phyloP scores from a whole-genome alignment of 2,113 vertebrate species.

The Anguilla japonica region DNA sequence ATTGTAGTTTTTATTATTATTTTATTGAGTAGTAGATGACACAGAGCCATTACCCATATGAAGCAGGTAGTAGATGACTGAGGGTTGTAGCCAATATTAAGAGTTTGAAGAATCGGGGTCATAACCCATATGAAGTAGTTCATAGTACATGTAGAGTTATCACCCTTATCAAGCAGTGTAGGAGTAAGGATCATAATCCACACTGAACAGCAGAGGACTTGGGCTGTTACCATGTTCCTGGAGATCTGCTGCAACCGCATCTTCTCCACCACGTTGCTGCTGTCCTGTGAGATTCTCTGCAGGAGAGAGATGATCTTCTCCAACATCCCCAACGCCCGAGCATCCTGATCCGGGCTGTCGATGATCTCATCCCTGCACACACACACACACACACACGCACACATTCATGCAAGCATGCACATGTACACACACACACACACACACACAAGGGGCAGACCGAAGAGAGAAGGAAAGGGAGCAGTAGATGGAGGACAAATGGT shows the following conservation, averaged over 20 bases:
- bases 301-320: slow-evolving; percentile 53
- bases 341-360: slow-evolving; percentile 54
- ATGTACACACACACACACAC: background rate
- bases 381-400: slow-evolving; percentile 6
- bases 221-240: slow-evolving; percentile 60
- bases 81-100: too few species aligned
- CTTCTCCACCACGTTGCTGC: slow-evolving; percentile 63
- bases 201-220: background rate
- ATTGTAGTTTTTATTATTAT: too few species aligned
- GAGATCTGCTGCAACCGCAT: slow-evolving; percentile 69
- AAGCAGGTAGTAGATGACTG: too few species aligned
- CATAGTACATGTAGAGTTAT: too few species aligned
- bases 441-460: background rate
- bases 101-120: too few species aligned
- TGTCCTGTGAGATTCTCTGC: slow-evolving; percentile 46
- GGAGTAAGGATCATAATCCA: background rate
- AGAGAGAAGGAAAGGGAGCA: background rate
- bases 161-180: background rate
- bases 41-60: background rate
- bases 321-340: slow-evolving; percentile 53
- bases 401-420: background rate
- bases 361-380: slow-evolving; percentile 47
- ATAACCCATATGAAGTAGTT: too few species aligned
- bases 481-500: background rate
- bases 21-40: background rate